Evolutionary conservation across 2,797 vertebrate species (phyloP).

Genomic region (Sebastes taczanowskii): DNA sequence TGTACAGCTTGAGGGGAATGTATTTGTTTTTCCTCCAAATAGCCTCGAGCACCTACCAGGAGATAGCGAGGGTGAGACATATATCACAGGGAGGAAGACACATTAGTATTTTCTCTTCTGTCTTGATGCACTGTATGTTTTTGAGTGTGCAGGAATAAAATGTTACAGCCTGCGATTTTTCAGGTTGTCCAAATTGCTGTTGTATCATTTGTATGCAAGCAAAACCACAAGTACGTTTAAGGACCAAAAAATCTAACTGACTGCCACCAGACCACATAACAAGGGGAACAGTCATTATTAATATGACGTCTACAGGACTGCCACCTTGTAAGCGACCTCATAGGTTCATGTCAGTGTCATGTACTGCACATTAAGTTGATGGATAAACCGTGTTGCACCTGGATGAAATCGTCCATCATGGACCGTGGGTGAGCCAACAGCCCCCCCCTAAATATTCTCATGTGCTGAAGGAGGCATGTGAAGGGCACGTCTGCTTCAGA

Average conservation of each 20-base stretch:
- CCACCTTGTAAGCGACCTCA: slow-evolving; percentile 24
- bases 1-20: neutral
- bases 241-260: neutral
- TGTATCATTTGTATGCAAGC: neutral
- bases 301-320: neutral
- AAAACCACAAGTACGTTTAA: neutral
- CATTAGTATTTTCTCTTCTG: neutral
- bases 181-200: neutral
- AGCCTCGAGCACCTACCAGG: neutral
- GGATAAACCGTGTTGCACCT: slow-evolving; percentile 13
- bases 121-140: neutral
- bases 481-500: slow-evolving; percentile 23
- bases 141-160: neutral
- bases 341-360: slow-evolving; percentile 25
- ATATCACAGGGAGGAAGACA: neutral
- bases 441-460: neutral
- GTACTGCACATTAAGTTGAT: slow-evolving; percentile 35
- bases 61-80: neutral
- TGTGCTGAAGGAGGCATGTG: slow-evolving; percentile 6
- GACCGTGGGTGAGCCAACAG: neutral
- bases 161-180: neutral
- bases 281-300: slow-evolving; percentile 13
- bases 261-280: neutral
- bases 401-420: slow-evolving; percentile 41
- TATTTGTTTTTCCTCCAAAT: slow-evolving; percentile 9